phyloP scores from a whole-genome alignment of 2,797 vertebrate genomes.

The Spatula clypeata region DNA sequence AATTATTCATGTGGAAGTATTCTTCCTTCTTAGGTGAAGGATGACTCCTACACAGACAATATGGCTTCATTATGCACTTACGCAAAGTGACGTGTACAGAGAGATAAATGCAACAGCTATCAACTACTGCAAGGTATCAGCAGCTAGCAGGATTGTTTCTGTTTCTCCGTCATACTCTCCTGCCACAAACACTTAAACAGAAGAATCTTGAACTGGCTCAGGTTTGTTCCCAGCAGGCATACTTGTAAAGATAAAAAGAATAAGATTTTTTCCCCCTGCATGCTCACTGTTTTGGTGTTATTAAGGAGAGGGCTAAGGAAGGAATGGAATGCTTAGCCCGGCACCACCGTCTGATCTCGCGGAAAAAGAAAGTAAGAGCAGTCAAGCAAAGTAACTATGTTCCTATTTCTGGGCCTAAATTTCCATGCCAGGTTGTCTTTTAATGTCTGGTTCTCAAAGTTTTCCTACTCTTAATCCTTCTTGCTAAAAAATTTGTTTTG shows the following conservation, averaged over 20 bases:
- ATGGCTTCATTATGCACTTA: constrained; percentile 14
- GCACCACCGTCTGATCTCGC: background rate
- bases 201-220: constrained; percentile 77
- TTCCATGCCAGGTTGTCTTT: constrained; percentile 28
- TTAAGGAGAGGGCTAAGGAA: constrained; percentile 24
- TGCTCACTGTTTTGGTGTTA: constrained; percentile 22
- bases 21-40: constrained; percentile 33
- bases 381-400: constrained; percentile 9
- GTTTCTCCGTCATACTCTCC: constrained; percentile 46
- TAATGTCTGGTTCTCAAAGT: constrained; percentile 65
- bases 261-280: background rate
- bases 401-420: constrained; percentile 18
- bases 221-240: constrained; percentile 77
- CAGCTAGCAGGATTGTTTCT: constrained; percentile 59
- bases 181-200: constrained; percentile 61
- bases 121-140: constrained; percentile 48
- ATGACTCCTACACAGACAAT: background rate
- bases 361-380: constrained; percentile 38
- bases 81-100: background rate
- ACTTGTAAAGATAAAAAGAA: constrained; percentile 80
- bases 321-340: constrained; percentile 42
- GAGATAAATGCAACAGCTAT: constrained; percentile 14
- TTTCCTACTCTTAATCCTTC: constrained; percentile 68
- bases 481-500: constrained; percentile 46
- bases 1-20: constrained; percentile 35